Conservation (phyloP, 2,888 invertebrate genomes). For the Latheticus oryzae region DNA sequence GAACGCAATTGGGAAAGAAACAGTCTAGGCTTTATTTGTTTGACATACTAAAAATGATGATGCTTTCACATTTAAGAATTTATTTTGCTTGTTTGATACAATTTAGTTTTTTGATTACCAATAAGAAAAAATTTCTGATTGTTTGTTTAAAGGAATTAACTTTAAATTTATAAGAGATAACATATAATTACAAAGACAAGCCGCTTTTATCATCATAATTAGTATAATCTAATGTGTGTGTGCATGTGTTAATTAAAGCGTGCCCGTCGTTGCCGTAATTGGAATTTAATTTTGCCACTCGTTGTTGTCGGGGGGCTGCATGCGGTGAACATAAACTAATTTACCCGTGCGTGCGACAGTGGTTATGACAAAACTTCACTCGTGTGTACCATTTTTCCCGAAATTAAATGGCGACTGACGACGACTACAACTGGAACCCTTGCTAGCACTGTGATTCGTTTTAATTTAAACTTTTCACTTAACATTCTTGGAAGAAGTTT, state of each 20-base stretch:
- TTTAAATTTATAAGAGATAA: constrained; percentile 42
- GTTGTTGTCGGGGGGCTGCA: constrained; percentile 36
- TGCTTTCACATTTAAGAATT: no score
- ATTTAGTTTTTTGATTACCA: no score
- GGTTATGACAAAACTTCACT: constrained; percentile 30
- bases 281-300: constrained; percentile 50
- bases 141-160: constrained; percentile 10
- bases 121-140: no score
- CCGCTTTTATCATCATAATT: constrained; percentile 50
- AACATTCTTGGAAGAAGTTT: constrained; percentile 35
- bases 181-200: constrained; percentile 50
- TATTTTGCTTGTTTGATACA: no score
- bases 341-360: constrained; percentile 23
- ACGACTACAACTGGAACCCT: no score
- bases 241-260: constrained; percentile 54
- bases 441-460: constrained; percentile 32
- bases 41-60: no score
- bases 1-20: no score
- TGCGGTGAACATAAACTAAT: constrained; percentile 37
- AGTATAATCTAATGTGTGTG: constrained; percentile 52
- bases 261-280: constrained; percentile 51
- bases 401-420: no score
- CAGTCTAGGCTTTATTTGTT: no score
- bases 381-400: no score
- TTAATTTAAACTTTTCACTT: constrained; percentile 41